These are phyloP conservation scores for Bucorvus abyssinicus DNA, from an alignment of 2,797 vertebrate species.

Conservation along the genomic window DNA sequence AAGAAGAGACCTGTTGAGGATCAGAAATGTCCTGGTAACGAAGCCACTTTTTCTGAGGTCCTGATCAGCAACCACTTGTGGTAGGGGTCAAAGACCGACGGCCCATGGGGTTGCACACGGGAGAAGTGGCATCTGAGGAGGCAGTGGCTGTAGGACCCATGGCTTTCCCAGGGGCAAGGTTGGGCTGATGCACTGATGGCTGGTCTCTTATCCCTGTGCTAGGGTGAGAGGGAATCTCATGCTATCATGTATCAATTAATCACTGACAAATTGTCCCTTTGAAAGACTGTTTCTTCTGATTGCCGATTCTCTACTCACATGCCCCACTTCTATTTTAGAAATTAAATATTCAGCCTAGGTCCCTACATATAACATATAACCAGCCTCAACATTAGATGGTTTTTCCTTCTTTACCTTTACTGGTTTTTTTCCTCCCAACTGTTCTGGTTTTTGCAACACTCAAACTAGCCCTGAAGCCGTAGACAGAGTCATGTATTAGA, in stretches of 20 bases:
- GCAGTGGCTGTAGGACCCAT: background rate
- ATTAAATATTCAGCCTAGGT: background rate
- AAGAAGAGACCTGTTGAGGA: background rate
- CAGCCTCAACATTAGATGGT: accelerated
- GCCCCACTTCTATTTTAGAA: background rate
- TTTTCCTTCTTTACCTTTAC: background rate
- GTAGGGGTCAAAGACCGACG: background rate
- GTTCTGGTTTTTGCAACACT: background rate
- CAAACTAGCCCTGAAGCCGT: background rate
- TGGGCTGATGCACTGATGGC: background rate
- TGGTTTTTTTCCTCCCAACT: background rate
- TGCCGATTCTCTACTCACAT: background rate
- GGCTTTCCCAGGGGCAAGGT: background rate
- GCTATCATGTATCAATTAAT: background rate
- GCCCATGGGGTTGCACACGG: background rate
- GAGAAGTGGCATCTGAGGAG: background rate
- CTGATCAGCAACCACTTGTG: background rate
- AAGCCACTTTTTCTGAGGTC: background rate
- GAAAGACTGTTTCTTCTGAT: background rate
- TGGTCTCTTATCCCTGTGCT: background rate
- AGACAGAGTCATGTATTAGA: background rate
- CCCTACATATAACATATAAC: background rate
- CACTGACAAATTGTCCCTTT: background rate
- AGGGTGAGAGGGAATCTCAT: background rate
- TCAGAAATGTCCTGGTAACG: background rate